Evolutionary conservation across 2,113 vertebrate species (phyloP), one percentile per base, ranked within the genome.

Genomic region (Balaeniceps rex): DNA sequence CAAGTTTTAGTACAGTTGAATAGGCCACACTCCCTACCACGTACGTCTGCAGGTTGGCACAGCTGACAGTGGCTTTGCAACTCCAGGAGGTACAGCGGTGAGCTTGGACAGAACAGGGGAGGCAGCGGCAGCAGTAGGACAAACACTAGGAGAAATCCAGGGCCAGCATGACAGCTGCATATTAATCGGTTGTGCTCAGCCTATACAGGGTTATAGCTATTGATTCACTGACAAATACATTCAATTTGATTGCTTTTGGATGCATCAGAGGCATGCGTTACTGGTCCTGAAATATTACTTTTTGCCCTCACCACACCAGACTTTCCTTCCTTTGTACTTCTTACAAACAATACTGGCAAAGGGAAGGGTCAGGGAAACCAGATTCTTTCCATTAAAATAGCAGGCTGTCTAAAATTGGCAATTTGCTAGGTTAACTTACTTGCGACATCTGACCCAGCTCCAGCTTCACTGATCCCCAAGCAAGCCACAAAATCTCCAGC

Each of bases 391-490:
- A 51, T 38, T 76, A 69, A 71, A 94, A 47, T 42, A 76, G 8
- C 49, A 82, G 28, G 52, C 34, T 77, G 36, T 42, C 34, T 54
- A 51, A 88, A 94, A 86, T 1, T 34, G 82, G 23, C 8, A 46
- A 23, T 85, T 66, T 81, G 15, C 23, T 25, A 38, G 10, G 16
- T 80, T 91, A 70, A 98, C 98, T 58, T 98, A 99, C 98, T 99
- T 94, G 98, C 97, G 5, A 99, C 99, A 94, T 99, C 99, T 42
- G 99, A 99, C 51, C 98, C 98, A 46, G 98, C 98, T 90, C 97
- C 98, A 18, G 96, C 71, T 98, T 99, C 99, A 80, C 98, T 99
- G 74, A 99, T 87, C 85, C 98, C 99, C 19, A 99, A 97, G 81
- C 98, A 99, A 85, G 95, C 98, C 89, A 99, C 99, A 79, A 98